Conservation (phyloP, 2,113 vertebrate genomes). For the Ibidorhyncha struthersii region DNA sequence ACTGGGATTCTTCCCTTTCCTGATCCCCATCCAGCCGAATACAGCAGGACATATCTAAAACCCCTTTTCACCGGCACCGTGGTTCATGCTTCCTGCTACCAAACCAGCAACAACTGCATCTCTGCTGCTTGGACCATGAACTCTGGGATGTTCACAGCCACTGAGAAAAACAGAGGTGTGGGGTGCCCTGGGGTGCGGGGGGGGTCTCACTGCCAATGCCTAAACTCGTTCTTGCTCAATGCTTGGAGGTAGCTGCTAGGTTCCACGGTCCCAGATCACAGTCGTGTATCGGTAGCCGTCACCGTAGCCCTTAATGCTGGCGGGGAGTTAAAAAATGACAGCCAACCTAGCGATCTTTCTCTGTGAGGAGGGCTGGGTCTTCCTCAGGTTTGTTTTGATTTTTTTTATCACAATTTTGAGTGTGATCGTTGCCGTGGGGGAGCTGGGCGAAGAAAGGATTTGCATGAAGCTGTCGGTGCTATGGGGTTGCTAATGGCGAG, state of each 20-base stretch:
- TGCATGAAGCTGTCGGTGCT: conserved; percentile 43
- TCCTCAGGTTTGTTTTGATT: conserved; percentile 39
- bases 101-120: neutral
- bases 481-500: conserved; percentile 48
- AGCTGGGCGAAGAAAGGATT: conserved; percentile 5
- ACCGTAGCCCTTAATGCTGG: neutral
- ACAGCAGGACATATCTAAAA: neutral
- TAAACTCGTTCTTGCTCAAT: neutral
- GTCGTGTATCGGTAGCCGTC: neutral
- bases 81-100: neutral
- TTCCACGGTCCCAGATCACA: neutral
- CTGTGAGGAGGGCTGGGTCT: neutral
- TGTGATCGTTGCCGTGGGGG: neutral
- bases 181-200: neutral
- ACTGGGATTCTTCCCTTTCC: neutral
- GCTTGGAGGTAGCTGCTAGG: neutral
- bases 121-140: neutral
- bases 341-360: neutral
- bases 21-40: neutral
- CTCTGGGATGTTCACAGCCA: neutral
- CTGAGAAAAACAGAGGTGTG: neutral
- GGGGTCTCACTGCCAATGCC: neutral
- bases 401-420: neutral
- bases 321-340: conserved; percentile 17
- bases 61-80: neutral